Base-by-base conservation (phyloP, 2,113 vertebrate species). In the Syngnathoides biaculeatus region DNA sequence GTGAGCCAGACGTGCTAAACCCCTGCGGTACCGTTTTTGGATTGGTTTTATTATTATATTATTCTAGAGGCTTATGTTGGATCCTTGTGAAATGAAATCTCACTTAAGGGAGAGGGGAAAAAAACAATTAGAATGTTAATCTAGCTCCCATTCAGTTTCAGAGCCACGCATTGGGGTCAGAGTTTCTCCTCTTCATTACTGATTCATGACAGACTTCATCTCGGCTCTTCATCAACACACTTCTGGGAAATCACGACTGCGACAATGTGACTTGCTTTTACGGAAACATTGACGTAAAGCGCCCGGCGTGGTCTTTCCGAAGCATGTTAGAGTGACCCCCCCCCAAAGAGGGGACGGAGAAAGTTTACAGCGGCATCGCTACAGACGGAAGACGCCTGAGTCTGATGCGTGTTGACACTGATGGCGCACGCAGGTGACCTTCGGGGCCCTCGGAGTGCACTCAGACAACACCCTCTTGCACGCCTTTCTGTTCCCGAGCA, bases 391-490 rank as follows among this genome's bases (percentile, higher is more conserved):
- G 13, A 62, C 22, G 40, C 10, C 38, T 91, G 89, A 90, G 81
- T 72, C 79, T 91, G 88, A 91, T 91, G 86, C 71, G 43, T 79
- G 74, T 68, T 85, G 90, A 92, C 90, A 85, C 86, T 90, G 90
- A 92, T 89, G 86, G 84, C 65, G 83, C 87, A 83, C 78, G 81
- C 75, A 65, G 66, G 70, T 92, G 89, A 92, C 90, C 92, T 94
- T 91, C 90, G 85, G 85, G 84, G n/a, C n/a, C 79, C 88, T 85
- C 63, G 39, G 80, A 89, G 89, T 89, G 92, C 86, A 81, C 84
- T 89, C 92, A 87, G 84, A 86, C 90, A 92, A 86, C 82, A 79
- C 87, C 89, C 83, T 72, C 84, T 79, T 79, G 90, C 87, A 86
- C 89, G 87, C 90, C 85, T 92, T 93, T 91, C 40, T 76, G 78